Percentiles rank a stretch among this genome's conserved stretches.
These are phyloP conservation scores for Beroe ovata DNA, from an alignment of 37 sponge, comb jelly and placozoan genomes.

Conservation along the genomic window DNA sequence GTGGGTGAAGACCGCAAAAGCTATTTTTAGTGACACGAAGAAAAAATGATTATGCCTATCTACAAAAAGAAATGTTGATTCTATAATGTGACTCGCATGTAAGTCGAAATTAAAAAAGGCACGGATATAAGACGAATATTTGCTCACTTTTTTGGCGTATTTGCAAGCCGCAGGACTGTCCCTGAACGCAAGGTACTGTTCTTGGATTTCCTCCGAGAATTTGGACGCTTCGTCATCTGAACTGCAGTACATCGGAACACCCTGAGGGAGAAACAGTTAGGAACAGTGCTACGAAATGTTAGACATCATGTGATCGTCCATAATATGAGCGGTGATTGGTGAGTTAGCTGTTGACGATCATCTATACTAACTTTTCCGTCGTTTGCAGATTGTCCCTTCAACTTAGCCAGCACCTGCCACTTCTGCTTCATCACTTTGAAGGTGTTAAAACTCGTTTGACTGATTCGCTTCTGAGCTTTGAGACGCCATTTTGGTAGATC, in stretches of 20 bases:
- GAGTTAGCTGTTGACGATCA: no score
- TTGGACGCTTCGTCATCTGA: slow-evolving; percentile 3
- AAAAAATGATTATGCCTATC: no score
- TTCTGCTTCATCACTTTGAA: slow-evolving; percentile 40
- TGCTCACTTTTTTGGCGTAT: not conserved
- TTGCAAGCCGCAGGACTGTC: slow-evolving; percentile 35
- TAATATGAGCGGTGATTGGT: no score
- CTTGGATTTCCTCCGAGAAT: slow-evolving; percentile 40
- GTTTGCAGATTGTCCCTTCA: not conserved
- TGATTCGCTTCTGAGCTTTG: slow-evolving; percentile 13
- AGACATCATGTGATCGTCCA: no score
- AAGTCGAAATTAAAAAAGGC: no score
- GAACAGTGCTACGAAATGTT: no score
- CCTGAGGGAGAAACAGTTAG: no score
- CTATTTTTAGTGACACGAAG: no score
- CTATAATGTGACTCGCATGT: no score
- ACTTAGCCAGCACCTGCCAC: slow-evolving; percentile 27
- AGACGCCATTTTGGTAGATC: not conserved
- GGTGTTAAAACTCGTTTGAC: slow-evolving; percentile 5
- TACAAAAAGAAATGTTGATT: no score
- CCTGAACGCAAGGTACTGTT: slow-evolving; percentile 18
- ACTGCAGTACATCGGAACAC: not conserved
- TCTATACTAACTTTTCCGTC: not conserved
- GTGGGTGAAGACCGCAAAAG: no score
- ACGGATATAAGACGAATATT: no score